phyloP scores from a whole-genome alignment of 2,113 vertebrate genomes.

The Mustela nigripes region DNA sequence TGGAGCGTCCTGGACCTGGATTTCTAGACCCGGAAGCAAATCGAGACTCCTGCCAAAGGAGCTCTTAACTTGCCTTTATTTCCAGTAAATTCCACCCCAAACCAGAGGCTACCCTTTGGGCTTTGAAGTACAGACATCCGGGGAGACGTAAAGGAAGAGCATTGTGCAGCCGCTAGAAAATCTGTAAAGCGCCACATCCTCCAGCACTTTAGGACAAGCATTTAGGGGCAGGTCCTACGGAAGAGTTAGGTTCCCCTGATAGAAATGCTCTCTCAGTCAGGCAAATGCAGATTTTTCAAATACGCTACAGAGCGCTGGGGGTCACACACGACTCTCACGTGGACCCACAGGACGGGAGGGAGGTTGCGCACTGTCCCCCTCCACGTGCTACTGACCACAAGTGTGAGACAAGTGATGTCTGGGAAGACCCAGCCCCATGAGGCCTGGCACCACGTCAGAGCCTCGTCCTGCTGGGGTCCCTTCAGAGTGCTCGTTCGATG shows the following conservation, averaged over 20 bases:
- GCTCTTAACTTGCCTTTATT: neutral
- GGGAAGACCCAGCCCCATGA: neutral
- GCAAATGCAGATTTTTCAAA: neutral
- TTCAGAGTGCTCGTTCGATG: neutral
- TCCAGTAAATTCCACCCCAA: neutral
- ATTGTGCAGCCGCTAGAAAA: neutral
- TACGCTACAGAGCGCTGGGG: neutral
- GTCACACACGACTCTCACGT: neutral
- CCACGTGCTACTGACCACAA: neutral
- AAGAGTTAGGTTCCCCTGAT: neutral
- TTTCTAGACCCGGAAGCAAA: neutral
- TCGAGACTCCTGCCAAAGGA: too few relatives aligned
- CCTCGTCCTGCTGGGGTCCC: neutral
- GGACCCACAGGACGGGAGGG: neutral
- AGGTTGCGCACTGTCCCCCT: neutral
- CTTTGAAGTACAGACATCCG: neutral
- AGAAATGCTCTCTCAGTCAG: neutral
- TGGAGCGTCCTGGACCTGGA: neutral
- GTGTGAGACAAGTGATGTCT: neutral
- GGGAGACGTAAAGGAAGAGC: neutral
- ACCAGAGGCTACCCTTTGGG: neutral
- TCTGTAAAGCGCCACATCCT: neutral
- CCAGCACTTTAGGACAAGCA: neutral
- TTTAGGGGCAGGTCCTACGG: neutral
- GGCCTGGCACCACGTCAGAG: too few relatives aligned